Conservation (phyloP, 2,797 vertebrate genomes). For the Xenopus petersii region DNA sequence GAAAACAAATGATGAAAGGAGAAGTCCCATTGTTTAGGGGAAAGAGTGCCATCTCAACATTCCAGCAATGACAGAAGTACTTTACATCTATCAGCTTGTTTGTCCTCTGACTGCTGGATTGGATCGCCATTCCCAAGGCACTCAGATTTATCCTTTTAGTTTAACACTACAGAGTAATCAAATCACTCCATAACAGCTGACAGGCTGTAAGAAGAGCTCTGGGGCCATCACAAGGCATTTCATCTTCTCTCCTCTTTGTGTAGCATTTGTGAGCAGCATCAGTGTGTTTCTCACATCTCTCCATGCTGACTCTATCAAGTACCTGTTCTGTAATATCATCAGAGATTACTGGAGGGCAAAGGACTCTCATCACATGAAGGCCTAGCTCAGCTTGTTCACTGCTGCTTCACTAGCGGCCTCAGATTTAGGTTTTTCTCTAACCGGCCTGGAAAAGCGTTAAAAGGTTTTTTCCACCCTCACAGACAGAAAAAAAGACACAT, state of each 20-base stretch:
- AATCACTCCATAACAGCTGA: slow-evolving; percentile 58
- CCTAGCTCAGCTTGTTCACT: background rate
- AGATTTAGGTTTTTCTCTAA: background rate
- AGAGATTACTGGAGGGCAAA: background rate
- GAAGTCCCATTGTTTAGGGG: slow-evolving; percentile 26
- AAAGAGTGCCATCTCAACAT: slow-evolving; percentile 45
- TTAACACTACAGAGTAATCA: slow-evolving; percentile 62
- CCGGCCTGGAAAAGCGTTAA: too few species aligned
- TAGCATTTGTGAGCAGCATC: slow-evolving; percentile 5
- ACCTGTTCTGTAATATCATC: slow-evolving; percentile 17
- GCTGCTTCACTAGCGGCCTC: background rate
- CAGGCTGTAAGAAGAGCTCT: slow-evolving; percentile 54
- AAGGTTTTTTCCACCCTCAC: too few species aligned
- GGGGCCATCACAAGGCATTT: slow-evolving; percentile 41
- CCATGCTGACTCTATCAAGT: slow-evolving; percentile 22
- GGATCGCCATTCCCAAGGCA: slow-evolving; percentile 53
- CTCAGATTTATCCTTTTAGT: slow-evolving; percentile 59
- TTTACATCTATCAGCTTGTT: slow-evolving; percentile 57
- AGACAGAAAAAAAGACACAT: too few species aligned
- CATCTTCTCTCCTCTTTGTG: slow-evolving; percentile 35
- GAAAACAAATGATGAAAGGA: background rate
- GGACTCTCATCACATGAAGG: background rate
- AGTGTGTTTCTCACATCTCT: slow-evolving; percentile 14
- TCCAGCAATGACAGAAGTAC: slow-evolving; percentile 37
- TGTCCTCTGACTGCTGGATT: slow-evolving; percentile 55